Base-by-base conservation (phyloP, 2,888 invertebrate species). In the Bombyx huttoni region DNA sequence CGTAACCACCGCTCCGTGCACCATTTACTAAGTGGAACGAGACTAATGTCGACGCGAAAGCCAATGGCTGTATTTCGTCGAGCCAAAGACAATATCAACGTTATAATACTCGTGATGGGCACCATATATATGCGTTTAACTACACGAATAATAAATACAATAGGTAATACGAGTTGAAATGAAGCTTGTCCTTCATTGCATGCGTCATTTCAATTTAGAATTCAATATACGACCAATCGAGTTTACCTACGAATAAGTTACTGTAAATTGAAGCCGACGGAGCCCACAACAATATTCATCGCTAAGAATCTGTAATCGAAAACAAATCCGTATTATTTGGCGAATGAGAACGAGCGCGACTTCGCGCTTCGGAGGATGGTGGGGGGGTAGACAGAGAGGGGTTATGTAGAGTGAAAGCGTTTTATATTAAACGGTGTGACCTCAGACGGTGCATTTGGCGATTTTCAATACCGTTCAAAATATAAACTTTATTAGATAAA, bases 351-450 rank as follows among this genome's bases (percentile, higher is more conserved):
- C 34, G 50, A 48, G 45, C 34, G 24, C 12, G n/a, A 51, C 35
- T 65, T 56, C 55, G 52, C 59, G 54, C 54, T 54, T 52, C 52
- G 46, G 49, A 49, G 56, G 52, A 24, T 54, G 53, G 58, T 54
- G 57, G 62, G 54, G 58, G 54, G 58, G 55, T 61, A 49, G 50
- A 55, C 55, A 56, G 56, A 59, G 61, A 45, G 55, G 59, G 61
- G 60, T 59, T 57, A 57, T 58, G 60, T 59, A 62, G 63, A 76
- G 82, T 84, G 85, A 85, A 85, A 85, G 84, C 81, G 82, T 80
- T 81, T 78, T 69, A 74, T 80, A 79, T 77, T 74, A 69, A 73
- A 78, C 75, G 70, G 73, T 67, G 67, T 65, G 73, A 78, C 73
- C 75, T 73, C 70, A 68, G 65, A 70, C 64, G 64, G 64, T 65